A percentile compares a stretch with the other conserved stretches of the same genome.
phyloP scores from a whole-genome alignment of 2,888 invertebrate genomes.

The Ochropleura leucogaster region DNA sequence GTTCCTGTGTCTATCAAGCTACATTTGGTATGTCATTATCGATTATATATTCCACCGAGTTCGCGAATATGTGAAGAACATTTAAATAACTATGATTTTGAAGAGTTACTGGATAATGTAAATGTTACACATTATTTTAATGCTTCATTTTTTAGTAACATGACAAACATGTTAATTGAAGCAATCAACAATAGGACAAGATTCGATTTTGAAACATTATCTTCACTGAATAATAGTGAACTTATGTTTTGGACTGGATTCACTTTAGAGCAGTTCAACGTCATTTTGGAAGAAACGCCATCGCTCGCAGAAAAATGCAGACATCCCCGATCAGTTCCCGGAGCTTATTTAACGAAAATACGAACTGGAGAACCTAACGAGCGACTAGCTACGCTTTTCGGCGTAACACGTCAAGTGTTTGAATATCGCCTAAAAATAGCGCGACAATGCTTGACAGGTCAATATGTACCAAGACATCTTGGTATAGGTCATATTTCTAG shows the following conservation, averaged over 20 bases:
- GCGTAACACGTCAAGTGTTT: constrained; percentile 44
- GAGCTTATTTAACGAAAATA: constrained; percentile 24
- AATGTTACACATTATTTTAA: constrained; percentile 25
- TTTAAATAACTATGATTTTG: constrained; percentile 10
- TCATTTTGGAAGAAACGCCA: constrained; percentile 13
- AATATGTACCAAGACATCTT: constrained; percentile 41
- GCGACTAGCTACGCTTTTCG: constrained; percentile 46
- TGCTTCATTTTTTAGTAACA: constrained; percentile 33
- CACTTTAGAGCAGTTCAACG: not conserved
- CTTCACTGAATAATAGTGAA: constrained; percentile 14
- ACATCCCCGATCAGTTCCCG: constrained; percentile 8
- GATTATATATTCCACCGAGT: constrained; percentile 35
- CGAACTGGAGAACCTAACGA: constrained; percentile 53
- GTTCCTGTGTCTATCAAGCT: constrained; percentile 33
- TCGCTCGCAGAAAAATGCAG: constrained; percentile 1
- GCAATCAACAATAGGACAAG: not conserved
- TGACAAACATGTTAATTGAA: constrained; percentile 14
- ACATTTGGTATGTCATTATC: constrained; percentile 34
- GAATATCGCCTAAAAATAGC: constrained; percentile 23
- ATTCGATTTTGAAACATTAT: constrained; percentile 5
- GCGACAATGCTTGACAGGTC: constrained; percentile 32
- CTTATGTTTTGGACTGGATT: constrained; percentile 10
- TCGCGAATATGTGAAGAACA: constrained; percentile 29
- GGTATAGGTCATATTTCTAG: constrained; percentile 43
- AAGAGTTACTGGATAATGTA: constrained; percentile 3